Percentiles rank a stretch among this genome's conserved stretches.
Conservation (phyloP, 2,888 invertebrate species). For the Nomada ferruginata region DNA sequence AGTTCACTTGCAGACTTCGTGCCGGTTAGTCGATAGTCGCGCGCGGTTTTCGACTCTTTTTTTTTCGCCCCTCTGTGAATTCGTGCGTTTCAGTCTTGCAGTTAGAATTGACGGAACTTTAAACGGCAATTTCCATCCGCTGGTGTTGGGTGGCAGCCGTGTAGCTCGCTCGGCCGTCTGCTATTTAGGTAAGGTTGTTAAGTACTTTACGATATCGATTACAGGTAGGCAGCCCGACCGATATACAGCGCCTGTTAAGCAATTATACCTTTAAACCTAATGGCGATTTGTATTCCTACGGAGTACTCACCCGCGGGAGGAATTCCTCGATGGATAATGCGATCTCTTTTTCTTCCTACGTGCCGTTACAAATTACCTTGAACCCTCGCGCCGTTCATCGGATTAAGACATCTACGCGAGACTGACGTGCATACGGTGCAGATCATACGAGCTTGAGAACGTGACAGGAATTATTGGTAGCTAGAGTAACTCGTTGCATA, state of each 20-base stretch:
- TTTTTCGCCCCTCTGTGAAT: neutral
- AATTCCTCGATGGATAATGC: slow-evolving; percentile 22
- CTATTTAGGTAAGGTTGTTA: slow-evolving; percentile 36
- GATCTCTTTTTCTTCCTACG: slow-evolving; percentile 38
- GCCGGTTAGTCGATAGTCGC: slow-evolving; percentile 27
- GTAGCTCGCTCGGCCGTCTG: neutral
- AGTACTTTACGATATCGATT: neutral
- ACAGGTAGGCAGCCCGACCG: neutral
- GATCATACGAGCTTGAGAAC: slow-evolving; percentile 65
- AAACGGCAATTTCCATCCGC: neutral
- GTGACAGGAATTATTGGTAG: slow-evolving; percentile 70
- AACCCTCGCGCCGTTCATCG: slow-evolving; percentile 61
- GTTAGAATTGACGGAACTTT: neutral
- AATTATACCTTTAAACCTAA: neutral
- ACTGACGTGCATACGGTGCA: slow-evolving; percentile 52
- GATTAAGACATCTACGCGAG: slow-evolving; percentile 71
- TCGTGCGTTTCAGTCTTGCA: neutral
- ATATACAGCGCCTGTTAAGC: neutral
- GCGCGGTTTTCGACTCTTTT: too few species aligned
- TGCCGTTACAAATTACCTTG: slow-evolving; percentile 52
- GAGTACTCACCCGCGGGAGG: neutral
- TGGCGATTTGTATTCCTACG: neutral
- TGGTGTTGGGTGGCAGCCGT: too few species aligned
- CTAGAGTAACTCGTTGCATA: slow-evolving; percentile 60
- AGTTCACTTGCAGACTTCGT: slow-evolving; percentile 27